Evolutionary conservation across 2,797 vertebrate species (phyloP).

Genomic region (Falco rusticolus): DNA sequence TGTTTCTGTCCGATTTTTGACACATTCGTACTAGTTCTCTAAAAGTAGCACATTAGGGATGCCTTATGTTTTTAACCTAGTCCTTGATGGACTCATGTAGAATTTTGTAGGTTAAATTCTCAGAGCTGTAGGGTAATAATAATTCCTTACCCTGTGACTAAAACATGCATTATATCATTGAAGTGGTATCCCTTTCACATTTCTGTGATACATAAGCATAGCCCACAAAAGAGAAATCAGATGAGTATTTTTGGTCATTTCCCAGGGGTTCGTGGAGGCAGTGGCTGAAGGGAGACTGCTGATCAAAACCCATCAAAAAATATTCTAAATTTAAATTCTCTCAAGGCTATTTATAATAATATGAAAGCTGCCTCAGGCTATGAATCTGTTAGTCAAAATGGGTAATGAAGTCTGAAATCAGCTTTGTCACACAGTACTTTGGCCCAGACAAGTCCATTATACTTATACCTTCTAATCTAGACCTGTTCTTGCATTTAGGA

Average conservation of each 20-base stretch:
- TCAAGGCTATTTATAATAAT: background rate
- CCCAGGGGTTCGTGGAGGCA: background rate
- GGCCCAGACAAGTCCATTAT: background rate
- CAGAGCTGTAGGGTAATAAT: background rate
- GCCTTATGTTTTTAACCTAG: background rate
- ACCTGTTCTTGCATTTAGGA: background rate
- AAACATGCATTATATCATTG: conserved; percentile 2
- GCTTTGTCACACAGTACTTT: background rate
- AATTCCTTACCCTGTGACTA: background rate
- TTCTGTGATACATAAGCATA: background rate
- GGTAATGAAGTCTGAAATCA: background rate
- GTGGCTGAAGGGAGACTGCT: background rate
- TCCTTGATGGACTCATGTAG: background rate
- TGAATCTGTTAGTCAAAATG: background rate
- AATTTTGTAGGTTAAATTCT: background rate
- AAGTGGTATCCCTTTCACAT: background rate
- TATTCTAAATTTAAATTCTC: background rate
- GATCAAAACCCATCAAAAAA: conserved; percentile 13
- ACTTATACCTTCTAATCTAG: background rate
- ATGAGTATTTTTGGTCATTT: conserved; percentile 36
- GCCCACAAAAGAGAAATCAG: background rate
- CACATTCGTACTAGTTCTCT: background rate
- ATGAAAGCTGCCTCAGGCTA: background rate
- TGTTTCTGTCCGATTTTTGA: background rate
- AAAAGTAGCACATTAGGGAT: background rate